Conservation (phyloP, 2,888 invertebrate species). For the Choristoneura rosaceana region DNA sequence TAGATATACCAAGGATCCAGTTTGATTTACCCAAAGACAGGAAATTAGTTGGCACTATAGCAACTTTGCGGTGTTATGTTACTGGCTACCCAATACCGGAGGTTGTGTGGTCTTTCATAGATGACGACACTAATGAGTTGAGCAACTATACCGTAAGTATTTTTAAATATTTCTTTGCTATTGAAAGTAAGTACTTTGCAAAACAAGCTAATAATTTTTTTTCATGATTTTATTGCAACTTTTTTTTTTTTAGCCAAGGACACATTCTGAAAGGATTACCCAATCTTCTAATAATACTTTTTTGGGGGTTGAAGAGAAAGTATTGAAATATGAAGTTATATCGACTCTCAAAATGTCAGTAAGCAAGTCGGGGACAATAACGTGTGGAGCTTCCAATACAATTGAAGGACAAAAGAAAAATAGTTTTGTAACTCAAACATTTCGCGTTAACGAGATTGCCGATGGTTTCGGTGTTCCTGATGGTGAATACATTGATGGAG, state of each 20-base stretch:
- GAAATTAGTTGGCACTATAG: constrained; percentile 52
- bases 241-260: too few relatives aligned
- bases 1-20: constrained; percentile 60
- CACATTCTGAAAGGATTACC: background rate
- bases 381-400: constrained; percentile 57
- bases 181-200: too few relatives aligned
- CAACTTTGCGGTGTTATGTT: constrained; percentile 61
- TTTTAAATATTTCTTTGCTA: background rate
- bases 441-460: constrained; percentile 66
- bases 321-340: constrained; percentile 53
- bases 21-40: constrained; percentile 52
- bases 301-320: constrained; percentile 51
- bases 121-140: constrained; percentile 45
- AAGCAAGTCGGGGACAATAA: constrained; percentile 58
- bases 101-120: constrained; percentile 64
- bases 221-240: too few relatives aligned
- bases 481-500: constrained; percentile 46
- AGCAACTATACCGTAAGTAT: background rate
- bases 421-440: constrained; percentile 45
- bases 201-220: too few relatives aligned
- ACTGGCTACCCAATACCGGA: constrained; percentile 66
- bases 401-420: background rate
- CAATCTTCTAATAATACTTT: background rate
- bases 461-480: constrained; percentile 69
- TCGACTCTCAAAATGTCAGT: constrained; percentile 58